Base-by-base conservation (phyloP, 1,140 invertebrate species). In the Anastrepha ludens region DNA sequence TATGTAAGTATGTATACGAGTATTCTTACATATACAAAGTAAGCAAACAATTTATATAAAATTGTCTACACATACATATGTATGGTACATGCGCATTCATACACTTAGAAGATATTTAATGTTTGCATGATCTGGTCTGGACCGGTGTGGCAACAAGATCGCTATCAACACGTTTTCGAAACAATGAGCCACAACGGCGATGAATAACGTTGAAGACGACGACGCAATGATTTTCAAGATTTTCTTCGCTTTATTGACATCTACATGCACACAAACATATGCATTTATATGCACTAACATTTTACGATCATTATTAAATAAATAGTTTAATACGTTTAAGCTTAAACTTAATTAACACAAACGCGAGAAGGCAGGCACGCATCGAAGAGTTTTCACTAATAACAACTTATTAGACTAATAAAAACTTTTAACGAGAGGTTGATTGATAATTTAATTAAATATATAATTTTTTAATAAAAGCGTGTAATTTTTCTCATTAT, bases 241-340 rank as follows among this genome's bases (percentile, higher is more conserved):
- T 62, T n/a, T 62, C 15, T 74, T 74, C 13, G 41, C 11, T 74
- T 44, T 47, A 41, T 74, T 74, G 44, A 74, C 67, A 11, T 74
- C 67, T 47, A 47, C 41, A 41, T 55, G 11, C 2, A 55, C 11
- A 55, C 50, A 55, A 8, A 55, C 50, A 55, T 55, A 55, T 55
- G 50, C 11, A 55, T 55, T 11, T 55, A 55, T 55, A 70, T 67
- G 29, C 67, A 47, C 44, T 74, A 44, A 74, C 67, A 41, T 47
- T 74, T 74, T 74, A 74, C 67, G 67, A 74, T n/a, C 44, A 74
- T 44, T 74, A 47, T 17, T 74, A 44, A 74, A 74, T 17, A 74
- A 62, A 62, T 9, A 13, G 15, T n/a, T 74, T 74, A n/a, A 47
- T 15, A 67, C 29, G 65, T 67, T 55, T 55, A 55, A 55, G 50